Evolutionary conservation across 2,888 invertebrate genomes (phyloP).

Genomic region (Watsonalla binaria): DNA sequence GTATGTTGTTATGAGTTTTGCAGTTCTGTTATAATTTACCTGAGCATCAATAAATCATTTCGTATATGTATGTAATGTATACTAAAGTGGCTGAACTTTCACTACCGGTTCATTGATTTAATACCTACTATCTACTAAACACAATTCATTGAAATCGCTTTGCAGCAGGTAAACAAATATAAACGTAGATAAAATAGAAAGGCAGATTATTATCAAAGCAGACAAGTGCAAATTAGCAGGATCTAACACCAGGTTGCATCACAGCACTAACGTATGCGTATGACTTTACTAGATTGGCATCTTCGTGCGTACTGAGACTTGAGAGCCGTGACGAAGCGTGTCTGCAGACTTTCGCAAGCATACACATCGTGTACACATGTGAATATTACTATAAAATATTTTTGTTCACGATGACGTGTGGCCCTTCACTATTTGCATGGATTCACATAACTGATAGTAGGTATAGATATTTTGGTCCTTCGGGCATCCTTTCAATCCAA

Average conservation of each 20-base stretch:
- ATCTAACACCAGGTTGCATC: conserved; percentile 42
- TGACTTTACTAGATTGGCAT: conserved; percentile 58
- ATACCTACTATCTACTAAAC: no score
- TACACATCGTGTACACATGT: conserved; percentile 31
- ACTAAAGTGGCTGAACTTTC: no score
- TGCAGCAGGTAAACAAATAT: no score
- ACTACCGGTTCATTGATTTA: no score
- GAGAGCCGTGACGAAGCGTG: conserved; percentile 58
- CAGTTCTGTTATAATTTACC: no score
- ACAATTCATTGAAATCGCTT: no score
- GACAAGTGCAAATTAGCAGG: conserved; percentile 12
- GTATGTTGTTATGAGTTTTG: no score
- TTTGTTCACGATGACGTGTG: conserved; percentile 17
- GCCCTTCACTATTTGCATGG: conserved; percentile 24
- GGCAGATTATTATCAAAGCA: not conserved
- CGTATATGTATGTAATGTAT: no score
- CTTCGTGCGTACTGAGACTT: conserved; percentile 29
- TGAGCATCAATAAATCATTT: no score
- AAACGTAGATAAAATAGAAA: no score
- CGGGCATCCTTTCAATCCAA: no score
- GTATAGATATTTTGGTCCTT: no score
- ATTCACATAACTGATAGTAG: not conserved
- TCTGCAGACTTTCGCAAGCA: conserved; percentile 60
- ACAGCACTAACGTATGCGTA: conserved; percentile 52
- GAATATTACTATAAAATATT: conserved; percentile 10